Evolutionary conservation across 2,113 vertebrate species (phyloP), one percentile per base, ranked within the genome.

Genomic region (Verasper variegatus): DNA sequence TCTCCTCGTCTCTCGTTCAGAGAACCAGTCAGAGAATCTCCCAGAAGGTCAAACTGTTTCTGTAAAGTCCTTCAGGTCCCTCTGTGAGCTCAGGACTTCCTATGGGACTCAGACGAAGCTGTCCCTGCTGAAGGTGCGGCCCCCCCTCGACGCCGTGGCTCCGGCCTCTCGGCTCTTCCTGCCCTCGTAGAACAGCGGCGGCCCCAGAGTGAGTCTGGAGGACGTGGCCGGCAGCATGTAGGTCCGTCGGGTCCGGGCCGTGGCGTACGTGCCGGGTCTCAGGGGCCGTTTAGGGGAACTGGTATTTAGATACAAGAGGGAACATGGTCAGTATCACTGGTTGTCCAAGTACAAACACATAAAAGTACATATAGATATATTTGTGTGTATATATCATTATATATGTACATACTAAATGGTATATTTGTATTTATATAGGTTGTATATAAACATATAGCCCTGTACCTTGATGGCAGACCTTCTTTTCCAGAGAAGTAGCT

Each of bases 41-140:
- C 18, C 18, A 20, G 12, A 17, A 51, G 18, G 49, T 51, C 15
- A 20, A 51, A 20, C 49, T 17, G 17, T 20, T 51, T 18, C 52
- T 69, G 18, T 6, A 3, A 52, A 70, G 55, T 56, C 55, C 14
- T 4, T 31, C 31, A 31, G 31, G 31, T 31, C 31, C 31, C 14
- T 75, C 31, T 24, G 12, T 59, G 17, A 24, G 24, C 35, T 5
- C 12, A 47, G 45, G 11, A 47, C 12, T 47, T 47, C 45, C 45
- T 14, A 20, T 8, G 8, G 1, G 35, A 37, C 18, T 94, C 88
- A 99, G 81, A 98, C 96, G 0, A 97, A 98, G 51, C 95, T 96
- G 0, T 96, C 98, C 89, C 96, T 96, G 86, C 94, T 95, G 83
- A 95, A 96, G 73, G 76, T 74, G 2, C 14, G 42, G 2, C 40